Base-by-base conservation (phyloP, 2,888 invertebrate species). In the Danaus chrysippus region DNA sequence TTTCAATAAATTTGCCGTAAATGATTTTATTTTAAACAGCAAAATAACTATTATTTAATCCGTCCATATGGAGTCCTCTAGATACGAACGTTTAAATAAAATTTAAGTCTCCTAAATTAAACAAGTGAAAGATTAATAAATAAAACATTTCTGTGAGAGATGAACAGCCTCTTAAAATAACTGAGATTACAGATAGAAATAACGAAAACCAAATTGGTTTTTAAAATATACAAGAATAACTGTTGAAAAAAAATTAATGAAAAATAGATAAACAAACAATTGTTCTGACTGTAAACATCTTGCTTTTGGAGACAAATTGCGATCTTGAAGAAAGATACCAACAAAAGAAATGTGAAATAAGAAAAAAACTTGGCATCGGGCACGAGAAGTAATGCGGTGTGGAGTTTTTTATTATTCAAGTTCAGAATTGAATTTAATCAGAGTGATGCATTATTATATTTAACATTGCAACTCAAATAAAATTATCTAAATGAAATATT, bases 341-440 rank as follows among this genome's bases (percentile, higher is more conserved):
- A 67, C 64, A 67, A 67, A 66, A 60, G 62, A 59, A 62, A 59
- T 34, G 56, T 53, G 61, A 61, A 56, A 64, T 58, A 58, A 61
- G 58, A 55, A 58, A 54, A n/a, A 34, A 23, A 55, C 17, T 42
- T 49, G 49, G 49, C 49, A 57, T 58, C 53, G 44, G 58, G 59
- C 34, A 55, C 41, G 43, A 43, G 54, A 44, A 60, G 55, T 60
- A 54, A 60, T 41, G 23, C 34, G 41, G 46, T 42, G 59, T 44
- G 10, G 59, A 44, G 54, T 60, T 60, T 53, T 34, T 49, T 49
- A 49, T 17, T 10, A 49, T 15, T n/a, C 49, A 9, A 49, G 49
- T 49, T 49, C 17, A 49, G 49, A 49, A 49, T 17, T 17, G 9
- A 17, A 49, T 49, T 49, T 17, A 49, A 49, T 49, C 49, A 49